A percentile compares a stretch with the other conserved stretches of the same genome.
Conservation (phyloP, 2,888 invertebrate genomes). For the Synanthedon tipuliformis region DNA sequence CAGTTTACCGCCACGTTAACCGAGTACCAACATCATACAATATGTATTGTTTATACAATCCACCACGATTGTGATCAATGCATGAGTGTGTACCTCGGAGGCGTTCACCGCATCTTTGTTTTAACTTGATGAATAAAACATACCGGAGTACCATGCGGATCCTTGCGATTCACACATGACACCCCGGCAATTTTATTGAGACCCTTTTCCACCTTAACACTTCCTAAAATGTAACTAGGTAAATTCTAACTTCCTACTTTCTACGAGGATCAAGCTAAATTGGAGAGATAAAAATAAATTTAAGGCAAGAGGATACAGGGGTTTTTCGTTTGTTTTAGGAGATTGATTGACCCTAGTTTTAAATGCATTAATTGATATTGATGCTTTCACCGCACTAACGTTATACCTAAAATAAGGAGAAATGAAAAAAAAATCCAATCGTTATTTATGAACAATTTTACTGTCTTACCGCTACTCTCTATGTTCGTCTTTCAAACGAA, state of each 20-base stretch:
- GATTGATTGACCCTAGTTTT: too few species aligned
- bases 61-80: constrained; percentile 35
- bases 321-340: too few species aligned
- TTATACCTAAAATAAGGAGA: too few species aligned
- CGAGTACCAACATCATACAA: constrained; percentile 11
- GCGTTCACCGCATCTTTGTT: constrained; percentile 41
- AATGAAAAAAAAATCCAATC: too few species aligned
- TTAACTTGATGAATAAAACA: constrained; percentile 56
- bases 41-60: constrained; percentile 28
- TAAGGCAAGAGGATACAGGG: constrained; percentile 12
- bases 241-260: background rate
- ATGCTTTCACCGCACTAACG: too few species aligned
- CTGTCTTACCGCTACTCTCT: too few species aligned
- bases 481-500: too few species aligned
- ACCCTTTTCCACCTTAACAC: constrained; percentile 5
- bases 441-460: too few species aligned
- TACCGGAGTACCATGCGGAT: constrained; percentile 34
- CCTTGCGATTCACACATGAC: constrained; percentile 29
- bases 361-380: too few species aligned
- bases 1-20: constrained; percentile 13
- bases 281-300: constrained; percentile 22
- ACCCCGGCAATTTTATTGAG: constrained; percentile 20
- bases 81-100: constrained; percentile 34
- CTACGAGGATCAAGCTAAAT: constrained; percentile 13
- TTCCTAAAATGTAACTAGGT: background rate